These are phyloP conservation scores for Nasonia vitripennis DNA, from an alignment of 1,140 invertebrate genomes.

Conservation along the genomic window DNA sequence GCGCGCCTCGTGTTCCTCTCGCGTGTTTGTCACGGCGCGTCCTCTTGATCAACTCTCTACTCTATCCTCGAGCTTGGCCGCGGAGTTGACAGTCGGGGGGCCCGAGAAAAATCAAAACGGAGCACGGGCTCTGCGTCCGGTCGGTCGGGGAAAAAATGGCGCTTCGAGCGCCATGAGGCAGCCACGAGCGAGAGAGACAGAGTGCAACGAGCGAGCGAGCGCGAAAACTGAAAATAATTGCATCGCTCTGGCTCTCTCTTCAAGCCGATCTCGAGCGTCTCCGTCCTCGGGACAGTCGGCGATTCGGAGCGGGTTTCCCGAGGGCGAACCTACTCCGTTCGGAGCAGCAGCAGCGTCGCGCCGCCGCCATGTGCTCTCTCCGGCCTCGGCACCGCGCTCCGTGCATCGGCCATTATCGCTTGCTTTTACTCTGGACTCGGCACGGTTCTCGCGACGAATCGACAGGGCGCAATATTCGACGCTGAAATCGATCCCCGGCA, in stretches of 20 bases:
- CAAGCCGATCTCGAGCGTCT: not conserved
- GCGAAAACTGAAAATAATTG: conserved; percentile 17
- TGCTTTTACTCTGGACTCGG: not conserved
- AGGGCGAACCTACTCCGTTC: not conserved
- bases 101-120: not conserved
- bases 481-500: not conserved
- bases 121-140: not conserved
- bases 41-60: no score
- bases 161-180: conserved; percentile 45
- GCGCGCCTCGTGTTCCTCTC: not conserved
- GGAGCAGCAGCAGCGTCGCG: not conserved
- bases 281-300: not conserved
- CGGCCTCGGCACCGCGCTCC: not conserved
- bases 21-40: not conserved
- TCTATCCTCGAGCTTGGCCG: not conserved
- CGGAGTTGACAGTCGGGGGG: not conserved
- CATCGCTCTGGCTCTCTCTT: not conserved
- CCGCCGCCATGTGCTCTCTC: conserved; percentile 47
- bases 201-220: not conserved
- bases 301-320: not conserved
- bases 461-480: not conserved
- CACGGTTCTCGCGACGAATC: not conserved
- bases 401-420: not conserved
- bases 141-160: conserved; percentile 46
- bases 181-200: not conserved